Evolutionary conservation across 1,140 invertebrate genomes (phyloP).

Genomic region (Ridgeia piscesae): DNA sequence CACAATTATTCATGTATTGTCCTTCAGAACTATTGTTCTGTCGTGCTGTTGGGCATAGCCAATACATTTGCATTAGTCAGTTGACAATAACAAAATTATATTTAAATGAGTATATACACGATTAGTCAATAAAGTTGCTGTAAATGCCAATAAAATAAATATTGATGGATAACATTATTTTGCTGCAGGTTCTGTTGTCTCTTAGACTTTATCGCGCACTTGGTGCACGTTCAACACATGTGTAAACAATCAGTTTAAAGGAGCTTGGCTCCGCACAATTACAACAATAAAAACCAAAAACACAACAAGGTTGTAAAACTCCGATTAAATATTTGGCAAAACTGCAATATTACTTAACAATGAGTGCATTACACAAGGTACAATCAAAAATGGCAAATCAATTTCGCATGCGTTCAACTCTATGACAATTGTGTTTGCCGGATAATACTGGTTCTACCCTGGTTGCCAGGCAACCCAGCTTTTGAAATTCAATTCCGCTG

Average conservation of each 20-base stretch:
- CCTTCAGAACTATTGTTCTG: not conserved
- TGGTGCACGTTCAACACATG: not conserved
- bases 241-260: not conserved
- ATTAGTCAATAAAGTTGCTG: not conserved
- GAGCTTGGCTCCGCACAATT: not conserved
- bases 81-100: not conserved
- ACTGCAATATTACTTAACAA: not conserved
- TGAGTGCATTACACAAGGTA: not conserved
- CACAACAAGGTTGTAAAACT: not conserved
- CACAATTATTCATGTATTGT: not conserved
- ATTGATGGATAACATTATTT: not conserved
- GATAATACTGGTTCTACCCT: not conserved
- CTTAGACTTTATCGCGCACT: not conserved
- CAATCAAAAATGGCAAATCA: not conserved
- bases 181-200: not conserved
- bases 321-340: not conserved
- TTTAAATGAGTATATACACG: not conserved
- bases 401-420: not conserved
- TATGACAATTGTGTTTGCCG: not conserved
- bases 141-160: conserved; percentile 7
- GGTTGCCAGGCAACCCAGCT: not conserved
- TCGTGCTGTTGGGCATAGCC: not conserved
- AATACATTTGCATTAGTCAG: not conserved
- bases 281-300: not conserved
- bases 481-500: not conserved